Evolutionary conservation across 2,888 invertebrate genomes (phyloP).

Genomic region (Anaspis maculata): DNA sequence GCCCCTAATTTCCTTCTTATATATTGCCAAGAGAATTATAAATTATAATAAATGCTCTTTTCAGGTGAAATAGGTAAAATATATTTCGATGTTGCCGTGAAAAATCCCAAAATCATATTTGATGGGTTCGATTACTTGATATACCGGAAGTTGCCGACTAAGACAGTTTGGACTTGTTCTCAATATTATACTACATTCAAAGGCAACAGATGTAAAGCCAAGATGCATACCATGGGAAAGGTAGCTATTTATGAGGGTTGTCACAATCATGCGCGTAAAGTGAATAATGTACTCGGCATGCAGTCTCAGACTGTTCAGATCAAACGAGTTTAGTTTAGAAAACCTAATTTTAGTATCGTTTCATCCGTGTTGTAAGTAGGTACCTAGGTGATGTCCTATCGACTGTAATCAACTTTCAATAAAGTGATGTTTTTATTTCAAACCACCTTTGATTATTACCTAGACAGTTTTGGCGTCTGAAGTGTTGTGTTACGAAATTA

Average conservation of each 20-base stretch:
- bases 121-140: slow-evolving; percentile 21
- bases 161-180: slow-evolving; percentile 10
- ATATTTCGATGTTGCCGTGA: slow-evolving; percentile 20
- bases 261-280: slow-evolving; percentile 4
- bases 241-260: slow-evolving; percentile 1
- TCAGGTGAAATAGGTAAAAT: slow-evolving; percentile 24
- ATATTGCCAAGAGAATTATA: too few relatives aligned
- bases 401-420: too few relatives aligned
- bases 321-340: slow-evolving; percentile 4
- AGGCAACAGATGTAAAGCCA: slow-evolving; percentile 4
- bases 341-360: background rate
- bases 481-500: too few relatives aligned
- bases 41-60: too few relatives aligned
- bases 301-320: slow-evolving; percentile 18
- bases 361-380: too few relatives aligned
- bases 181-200: slow-evolving; percentile 1
- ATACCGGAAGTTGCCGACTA: slow-evolving; percentile 8
- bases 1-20: too few relatives aligned
- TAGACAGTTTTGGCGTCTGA: too few relatives aligned
- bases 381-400: too few relatives aligned
- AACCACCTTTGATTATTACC: too few relatives aligned
- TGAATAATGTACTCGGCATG: background rate
- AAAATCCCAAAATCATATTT: slow-evolving; percentile 26
- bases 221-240: slow-evolving; percentile 1
- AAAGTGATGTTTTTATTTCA: too few relatives aligned